Base-by-base conservation (phyloP, 2,888 invertebrate species). In the Enoplolaimus lenunculus region DNA sequence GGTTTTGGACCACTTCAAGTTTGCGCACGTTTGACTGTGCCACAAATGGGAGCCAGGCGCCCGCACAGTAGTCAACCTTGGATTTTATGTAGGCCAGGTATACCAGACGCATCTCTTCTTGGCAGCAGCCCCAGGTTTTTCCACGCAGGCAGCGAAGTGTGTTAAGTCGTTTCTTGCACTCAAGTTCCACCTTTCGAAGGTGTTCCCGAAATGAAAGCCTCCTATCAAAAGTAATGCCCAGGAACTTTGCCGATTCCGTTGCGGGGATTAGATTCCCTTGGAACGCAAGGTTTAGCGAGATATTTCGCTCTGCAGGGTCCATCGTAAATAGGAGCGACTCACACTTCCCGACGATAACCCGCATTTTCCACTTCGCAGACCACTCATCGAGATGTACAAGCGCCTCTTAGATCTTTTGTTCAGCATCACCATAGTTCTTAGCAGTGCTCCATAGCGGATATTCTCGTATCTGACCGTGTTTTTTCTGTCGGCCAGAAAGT, bases 361-460 rank as follows among this genome's bases (percentile, higher is more conserved):
- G 7, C 64, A 62, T 62, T n/a, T 62, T 62, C 64, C 64, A 62
- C 33, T 31, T 7, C 29, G 64, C 28, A 16, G 64, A 13, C 62
- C 62, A 62, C n/a, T 29, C 28, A 29, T 62, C 31, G 13, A 62
- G 7, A 31, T 3, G 7, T 26, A 29, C n/a, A 3, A 62, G 62
- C 7, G 62, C n/a, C 16, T 62, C 62, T 62, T 62, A 29, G 7
- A 62, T 7, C 33, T 31, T 62, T 28, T 16, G 7, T 28, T 31
- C 29, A 7, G 64, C 64, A 7, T 62, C 28, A 28, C 7, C n/a
- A 16, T 30, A 31, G 28, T 30, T 31, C 29, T 13, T 28, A 57
- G 21, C 57, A 26, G 21, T 57, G 21, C 21, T 57, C 57, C 57
- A 57, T 21, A 57, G 21, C 26, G 57, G 21, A 21, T n/a, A n/a